Base-by-base conservation (phyloP, 2,113 vertebrate genomes). In the Pipra filicauda region DNA sequence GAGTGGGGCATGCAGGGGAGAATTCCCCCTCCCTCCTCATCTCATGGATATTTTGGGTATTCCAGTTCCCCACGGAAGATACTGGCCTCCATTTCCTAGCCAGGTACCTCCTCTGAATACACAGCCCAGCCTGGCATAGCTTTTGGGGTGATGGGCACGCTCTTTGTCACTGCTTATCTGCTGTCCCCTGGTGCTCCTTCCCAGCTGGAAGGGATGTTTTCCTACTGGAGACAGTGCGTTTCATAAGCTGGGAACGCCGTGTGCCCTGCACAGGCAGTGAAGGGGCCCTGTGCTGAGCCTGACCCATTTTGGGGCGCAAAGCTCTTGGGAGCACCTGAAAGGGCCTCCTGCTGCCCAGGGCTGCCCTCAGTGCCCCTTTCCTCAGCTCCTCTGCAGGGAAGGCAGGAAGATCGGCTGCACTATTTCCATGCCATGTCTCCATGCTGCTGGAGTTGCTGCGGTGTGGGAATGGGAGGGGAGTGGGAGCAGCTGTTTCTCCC, bases 271-370 rank as follows among this genome's bases (percentile, higher is more conserved):
- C 59, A 91, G 78, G 61, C 83, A 76, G 41, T 3, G 41, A 72
- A 89, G 66, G 91, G 72, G 28, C 89, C 78, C 71, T 57, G 71
- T 85, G 75, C 52, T 0, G 11, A 94, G 79, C 43, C 77, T 95
- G 91, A 95, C 95, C 95, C 93, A 95, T 84, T 96, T 95, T 75
- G 93, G 94, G 92, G 93, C 0, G 35, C 85, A 92, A 37, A 90
- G 51, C 92, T 91, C 70, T 52, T 88, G 91, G 91, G 88, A 95
- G 44, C 70, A 92, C 85, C 87, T 95, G 67, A 95, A 91, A 85
- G 57, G 67, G 85, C 82, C 55, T 88, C 61, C 79, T 1, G 10
- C 62, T 0, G 6, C 76, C 76, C 20, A 26, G 70, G 72, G 70
- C 80, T 91, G 91, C 85, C 78, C 77, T 95, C 3, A 4, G 51